Evolutionary conservation across 2,113 vertebrate genomes (phyloP).

Genomic region (Brachypteracias leptosomus): DNA sequence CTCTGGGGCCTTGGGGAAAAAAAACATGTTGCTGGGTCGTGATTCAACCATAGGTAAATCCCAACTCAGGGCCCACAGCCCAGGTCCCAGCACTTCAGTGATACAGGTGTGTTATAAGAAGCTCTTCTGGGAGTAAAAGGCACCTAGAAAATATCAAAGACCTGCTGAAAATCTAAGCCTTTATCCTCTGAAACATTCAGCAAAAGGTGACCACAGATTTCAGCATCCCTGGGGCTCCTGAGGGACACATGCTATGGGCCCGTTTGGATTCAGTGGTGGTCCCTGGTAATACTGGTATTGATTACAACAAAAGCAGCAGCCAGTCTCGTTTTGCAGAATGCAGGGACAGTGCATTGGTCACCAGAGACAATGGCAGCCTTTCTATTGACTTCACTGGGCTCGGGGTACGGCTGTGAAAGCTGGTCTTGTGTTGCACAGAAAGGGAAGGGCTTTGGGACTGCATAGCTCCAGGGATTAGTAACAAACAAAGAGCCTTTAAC

Average conservation of each 20-base stretch:
- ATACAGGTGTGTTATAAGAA: neutral
- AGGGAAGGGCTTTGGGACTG: conserved; percentile 56
- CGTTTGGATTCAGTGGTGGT: neutral
- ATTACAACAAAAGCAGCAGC: conserved; percentile 53
- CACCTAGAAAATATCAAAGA: neutral
- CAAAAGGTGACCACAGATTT: neutral
- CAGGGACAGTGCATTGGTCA: conserved; percentile 22
- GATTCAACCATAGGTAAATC: too few relatives aligned
- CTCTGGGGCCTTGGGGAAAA: too few relatives aligned
- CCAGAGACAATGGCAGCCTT: conserved; percentile 57
- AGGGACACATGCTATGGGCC: neutral
- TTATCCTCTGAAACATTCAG: neutral
- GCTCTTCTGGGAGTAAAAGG: neutral
- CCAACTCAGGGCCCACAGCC: too few relatives aligned
- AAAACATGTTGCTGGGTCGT: too few relatives aligned
- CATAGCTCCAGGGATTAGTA: conserved; percentile 59
- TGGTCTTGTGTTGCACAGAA: conserved; percentile 61
- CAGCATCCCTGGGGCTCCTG: neutral
- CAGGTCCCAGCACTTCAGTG: too few relatives aligned
- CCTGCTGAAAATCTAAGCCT: neutral
- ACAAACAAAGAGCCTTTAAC: conserved; percentile 62
- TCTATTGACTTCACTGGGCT: conserved; percentile 37
- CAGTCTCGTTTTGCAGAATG: conserved; percentile 40
- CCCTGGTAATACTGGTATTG: conserved; percentile 22
- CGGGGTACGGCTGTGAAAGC: conserved; percentile 35